A percentile compares a stretch with the other conserved stretches of the same genome.
phyloP scores from a whole-genome alignment of 2,797 vertebrate species.

The Hipposideros larvatus region DNA sequence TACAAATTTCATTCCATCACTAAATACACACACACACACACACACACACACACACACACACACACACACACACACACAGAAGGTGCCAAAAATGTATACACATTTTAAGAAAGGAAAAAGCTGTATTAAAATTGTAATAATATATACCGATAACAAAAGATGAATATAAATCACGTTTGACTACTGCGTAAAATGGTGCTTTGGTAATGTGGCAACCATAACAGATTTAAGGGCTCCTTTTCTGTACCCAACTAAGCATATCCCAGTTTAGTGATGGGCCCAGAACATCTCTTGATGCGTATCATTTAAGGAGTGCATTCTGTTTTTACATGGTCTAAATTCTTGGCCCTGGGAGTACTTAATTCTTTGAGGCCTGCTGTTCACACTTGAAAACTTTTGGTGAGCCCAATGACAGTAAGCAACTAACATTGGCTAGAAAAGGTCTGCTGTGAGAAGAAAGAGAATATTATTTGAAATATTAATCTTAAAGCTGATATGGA shows the following conservation, averaged over 20 bases:
- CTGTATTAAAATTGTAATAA: too few species aligned
- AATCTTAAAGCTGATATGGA: not conserved
- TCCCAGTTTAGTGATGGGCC: not conserved
- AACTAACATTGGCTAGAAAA: not conserved
- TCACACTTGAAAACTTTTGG: not conserved
- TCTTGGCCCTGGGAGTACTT: not conserved
- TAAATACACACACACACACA: not conserved
- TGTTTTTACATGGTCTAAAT: not conserved
- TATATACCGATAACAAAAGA: too few species aligned
- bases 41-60: not conserved
- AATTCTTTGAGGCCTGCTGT: not conserved
- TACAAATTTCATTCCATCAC: not conserved
- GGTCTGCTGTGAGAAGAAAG: not conserved
- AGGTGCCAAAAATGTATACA: too few species aligned
- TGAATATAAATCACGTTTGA: too few species aligned
- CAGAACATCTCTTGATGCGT: not conserved
- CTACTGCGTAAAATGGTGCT: not conserved
- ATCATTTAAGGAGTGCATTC: not conserved
- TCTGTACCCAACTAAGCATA: not conserved
- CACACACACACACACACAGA: not conserved
- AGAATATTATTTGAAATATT: not conserved
- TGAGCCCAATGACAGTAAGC: not conserved
- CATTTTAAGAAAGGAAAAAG: too few species aligned
- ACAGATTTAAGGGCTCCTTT: not conserved
- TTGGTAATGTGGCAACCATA: not conserved